Percentiles rank a stretch among this genome's conserved stretches.
These are phyloP conservation scores for Anoplophora glabripennis DNA, from an alignment of 1,140 invertebrate species.

Conservation along the genomic window DNA sequence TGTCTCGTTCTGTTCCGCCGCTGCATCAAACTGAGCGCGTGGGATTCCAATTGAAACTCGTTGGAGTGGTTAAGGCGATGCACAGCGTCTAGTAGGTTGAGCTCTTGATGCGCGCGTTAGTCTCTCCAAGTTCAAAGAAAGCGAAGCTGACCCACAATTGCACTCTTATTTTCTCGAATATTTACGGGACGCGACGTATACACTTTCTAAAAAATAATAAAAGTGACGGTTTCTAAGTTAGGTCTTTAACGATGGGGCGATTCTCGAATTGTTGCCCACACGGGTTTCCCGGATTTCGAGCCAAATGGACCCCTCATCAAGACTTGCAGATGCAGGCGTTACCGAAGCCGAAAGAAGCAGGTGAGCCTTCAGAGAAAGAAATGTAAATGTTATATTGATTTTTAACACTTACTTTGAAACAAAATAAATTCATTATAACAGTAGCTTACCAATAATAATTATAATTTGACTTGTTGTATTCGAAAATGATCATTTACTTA, in stretches of 20 bases:
- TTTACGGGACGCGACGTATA: neutral
- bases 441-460: too few species aligned
- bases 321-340: constrained; percentile 31
- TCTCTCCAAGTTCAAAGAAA: constrained; percentile 11
- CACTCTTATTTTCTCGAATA: neutral
- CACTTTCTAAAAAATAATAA: too few species aligned
- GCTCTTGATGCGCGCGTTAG: neutral
- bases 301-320: constrained; percentile 26
- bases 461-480: too few species aligned
- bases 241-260: constrained; percentile 29
- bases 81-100: neutral
- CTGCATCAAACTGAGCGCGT: neutral
- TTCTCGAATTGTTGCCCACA: constrained; percentile 24
- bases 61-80: constrained; percentile 1
- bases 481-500: too few species aligned
- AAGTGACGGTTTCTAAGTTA: neutral
- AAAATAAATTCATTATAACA: too few species aligned
- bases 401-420: too few species aligned
- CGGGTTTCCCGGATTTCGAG: constrained; percentile 22
- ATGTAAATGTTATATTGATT: too few species aligned
- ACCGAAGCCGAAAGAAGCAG: constrained; percentile 39
- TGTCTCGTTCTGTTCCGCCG: neutral
- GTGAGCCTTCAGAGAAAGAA: neutral
- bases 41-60: neutral
- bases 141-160: constrained; percentile 6